These are phyloP conservation scores for Hyperoplus immaculatus DNA, from an alignment of 2,797 vertebrate genomes.

Conservation along the genomic window DNA sequence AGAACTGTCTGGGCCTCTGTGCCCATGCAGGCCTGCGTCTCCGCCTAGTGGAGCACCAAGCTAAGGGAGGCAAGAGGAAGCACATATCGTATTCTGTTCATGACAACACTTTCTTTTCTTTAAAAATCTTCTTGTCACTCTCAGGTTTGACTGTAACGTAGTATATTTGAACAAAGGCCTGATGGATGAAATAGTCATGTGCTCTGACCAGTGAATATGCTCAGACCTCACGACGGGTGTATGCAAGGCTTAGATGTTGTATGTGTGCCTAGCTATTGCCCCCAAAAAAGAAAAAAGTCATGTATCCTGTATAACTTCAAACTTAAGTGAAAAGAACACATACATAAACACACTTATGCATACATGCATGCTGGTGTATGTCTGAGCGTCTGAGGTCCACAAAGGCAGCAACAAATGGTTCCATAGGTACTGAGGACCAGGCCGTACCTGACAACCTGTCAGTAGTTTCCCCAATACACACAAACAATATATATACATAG, in stretches of 20 bases:
- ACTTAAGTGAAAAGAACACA: neutral
- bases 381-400: constrained; percentile 18
- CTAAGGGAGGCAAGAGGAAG: constrained; percentile 43
- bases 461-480: constrained; percentile 29
- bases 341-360: constrained; percentile 6
- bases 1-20: constrained; percentile 55
- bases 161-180: constrained; percentile 35
- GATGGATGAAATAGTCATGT: constrained; percentile 18
- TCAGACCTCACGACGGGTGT: constrained; percentile 1
- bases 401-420: constrained; percentile 43
- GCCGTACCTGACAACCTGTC: constrained; percentile 51
- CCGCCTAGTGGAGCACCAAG: constrained; percentile 58
- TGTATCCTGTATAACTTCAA: constrained; percentile 10
- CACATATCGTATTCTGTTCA: constrained; percentile 45
- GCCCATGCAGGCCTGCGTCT: constrained; percentile 49
- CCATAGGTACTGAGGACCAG: constrained; percentile 37
- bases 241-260: constrained; percentile 26
- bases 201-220: constrained; percentile 6
- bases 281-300: constrained; percentile 16
- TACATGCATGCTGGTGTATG: constrained; percentile 20
- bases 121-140: constrained; percentile 22
- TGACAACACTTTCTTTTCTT: constrained; percentile 9
- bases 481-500: constrained; percentile 28
- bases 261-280: constrained; percentile 16
- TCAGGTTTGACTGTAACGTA: constrained; percentile 15